A percentile compares a stretch with the other conserved stretches of the same genome.
phyloP scores from a whole-genome alignment of 1,140 invertebrate species.

The Rhagoletis zephyria region DNA sequence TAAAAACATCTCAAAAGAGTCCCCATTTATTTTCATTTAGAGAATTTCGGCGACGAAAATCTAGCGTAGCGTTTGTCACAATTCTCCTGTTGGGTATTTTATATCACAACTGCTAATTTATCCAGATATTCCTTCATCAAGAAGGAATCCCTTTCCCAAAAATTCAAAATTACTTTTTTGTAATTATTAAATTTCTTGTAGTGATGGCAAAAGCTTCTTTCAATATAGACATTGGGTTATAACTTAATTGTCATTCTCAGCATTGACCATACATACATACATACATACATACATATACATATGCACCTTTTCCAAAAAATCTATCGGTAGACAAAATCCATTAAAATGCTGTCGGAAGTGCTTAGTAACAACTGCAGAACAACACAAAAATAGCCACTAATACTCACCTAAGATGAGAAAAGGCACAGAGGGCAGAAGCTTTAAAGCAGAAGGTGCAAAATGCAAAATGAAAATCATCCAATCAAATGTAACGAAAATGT shows the following conservation, averaged over 20 bases:
- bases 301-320: background rate
- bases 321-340: background rate
- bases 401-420: background rate
- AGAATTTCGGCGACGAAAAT: too few relatives aligned
- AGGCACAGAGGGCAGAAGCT: background rate
- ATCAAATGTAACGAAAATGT: conserved; percentile 43
- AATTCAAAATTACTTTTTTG: too few relatives aligned
- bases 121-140: too few relatives aligned
- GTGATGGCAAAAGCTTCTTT: background rate
- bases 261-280: background rate
- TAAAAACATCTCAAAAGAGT: too few relatives aligned
- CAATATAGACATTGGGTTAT: background rate
- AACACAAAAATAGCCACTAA: background rate
- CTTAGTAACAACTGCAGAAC: background rate
- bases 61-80: too few relatives aligned
- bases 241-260: background rate
- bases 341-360: conserved; percentile 4
- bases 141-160: too few relatives aligned
- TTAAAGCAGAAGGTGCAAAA: background rate
- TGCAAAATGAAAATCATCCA: conserved; percentile 21
- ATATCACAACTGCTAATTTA: too few relatives aligned
- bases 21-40: too few relatives aligned
- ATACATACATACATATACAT: too few relatives aligned
- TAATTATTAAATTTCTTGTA: too few relatives aligned
- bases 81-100: too few relatives aligned